Evolutionary conservation across 1,140 invertebrate genomes (phyloP), one percentile per base, ranked within the genome.

Genomic region (Meloidogyne hapla): DNA sequence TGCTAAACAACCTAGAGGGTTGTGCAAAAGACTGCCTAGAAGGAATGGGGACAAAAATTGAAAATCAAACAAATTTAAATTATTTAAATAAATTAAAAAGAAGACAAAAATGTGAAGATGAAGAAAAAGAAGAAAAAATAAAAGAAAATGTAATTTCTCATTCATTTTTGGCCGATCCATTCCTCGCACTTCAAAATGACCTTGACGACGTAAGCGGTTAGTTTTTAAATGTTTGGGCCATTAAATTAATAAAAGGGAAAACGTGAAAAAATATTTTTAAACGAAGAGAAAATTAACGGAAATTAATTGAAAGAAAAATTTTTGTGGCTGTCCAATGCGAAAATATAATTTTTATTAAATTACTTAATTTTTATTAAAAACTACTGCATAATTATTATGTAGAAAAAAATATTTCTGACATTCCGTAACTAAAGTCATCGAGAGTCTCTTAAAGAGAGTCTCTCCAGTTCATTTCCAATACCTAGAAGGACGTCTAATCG

Each of bases 121-220:
- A 18, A 15, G 13, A 0, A 70, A 26, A 21, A 2, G 38, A 26
- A 61, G 69, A 45, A 42, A 48, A 45, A 70, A 25, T 42, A 18
- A 26, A 45, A 45, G 26, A 69, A 1, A 45, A n/a, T 9, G 6
- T 12, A 13, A 38, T 15, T 42, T 25, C 68, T 45, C 48, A 9
- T 28, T 26, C 45, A 66, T 77, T 77, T 64, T 69, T 78, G 78
- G 18, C 77, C 23, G 80, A 81, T 77, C 80, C 80, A 25, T 81
- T 81, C 42, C 62, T 81, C 23, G 79, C 81, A n/a, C 62, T 81
- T 23, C 82, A 81, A 62, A 78, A 68, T 26, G 80, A 81, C 69
- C 75, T 81, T 23, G 80, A 81, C 45, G 80, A 81, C 63, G 80
- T 81, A 0, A 81, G 80, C 81, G 80, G 80, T 81, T 61, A 64